These are phyloP conservation scores for Sigmodon hispidus DNA, from an alignment of 2,113 vertebrate species.

Conservation along the genomic window DNA sequence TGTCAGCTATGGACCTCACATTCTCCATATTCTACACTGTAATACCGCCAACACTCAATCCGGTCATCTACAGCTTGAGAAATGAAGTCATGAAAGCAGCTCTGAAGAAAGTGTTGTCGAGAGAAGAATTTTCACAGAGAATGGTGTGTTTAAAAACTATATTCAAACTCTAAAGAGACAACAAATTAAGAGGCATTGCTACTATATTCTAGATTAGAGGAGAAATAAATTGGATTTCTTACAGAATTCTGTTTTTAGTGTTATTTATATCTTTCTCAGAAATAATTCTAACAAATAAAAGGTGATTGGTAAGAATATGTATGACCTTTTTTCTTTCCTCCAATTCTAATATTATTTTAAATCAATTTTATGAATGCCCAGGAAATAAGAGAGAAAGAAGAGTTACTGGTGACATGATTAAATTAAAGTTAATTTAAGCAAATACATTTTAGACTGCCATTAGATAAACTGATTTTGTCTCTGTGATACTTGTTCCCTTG, in stretches of 20 bases:
- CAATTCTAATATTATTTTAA: slow-evolving; percentile 28
- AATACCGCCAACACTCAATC: slow-evolving; percentile 65
- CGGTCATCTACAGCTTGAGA: slow-evolving; percentile 68
- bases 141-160: slow-evolving; percentile 41
- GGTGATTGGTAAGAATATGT: not conserved
- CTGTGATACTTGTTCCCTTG: not conserved
- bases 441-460: not conserved
- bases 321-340: not conserved
- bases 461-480: not conserved
- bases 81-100: slow-evolving; percentile 67
- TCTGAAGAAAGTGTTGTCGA: slow-evolving; percentile 63
- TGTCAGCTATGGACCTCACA: slow-evolving; percentile 50
- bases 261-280: not conserved
- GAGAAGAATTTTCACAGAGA: slow-evolving; percentile 53
- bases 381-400: not conserved
- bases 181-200: not conserved
- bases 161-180: slow-evolving; percentile 36
- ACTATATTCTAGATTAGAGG: not conserved
- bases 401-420: not conserved
- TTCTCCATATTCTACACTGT: slow-evolving; percentile 70
- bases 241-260: not conserved
- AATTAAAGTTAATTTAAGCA: not conserved
- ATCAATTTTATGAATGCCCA: not conserved
- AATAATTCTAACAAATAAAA: slow-evolving; percentile 23
- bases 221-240: not conserved